phyloP scores from a whole-genome alignment of 2,797 vertebrate genomes.

The Helarctos malayanus region DNA sequence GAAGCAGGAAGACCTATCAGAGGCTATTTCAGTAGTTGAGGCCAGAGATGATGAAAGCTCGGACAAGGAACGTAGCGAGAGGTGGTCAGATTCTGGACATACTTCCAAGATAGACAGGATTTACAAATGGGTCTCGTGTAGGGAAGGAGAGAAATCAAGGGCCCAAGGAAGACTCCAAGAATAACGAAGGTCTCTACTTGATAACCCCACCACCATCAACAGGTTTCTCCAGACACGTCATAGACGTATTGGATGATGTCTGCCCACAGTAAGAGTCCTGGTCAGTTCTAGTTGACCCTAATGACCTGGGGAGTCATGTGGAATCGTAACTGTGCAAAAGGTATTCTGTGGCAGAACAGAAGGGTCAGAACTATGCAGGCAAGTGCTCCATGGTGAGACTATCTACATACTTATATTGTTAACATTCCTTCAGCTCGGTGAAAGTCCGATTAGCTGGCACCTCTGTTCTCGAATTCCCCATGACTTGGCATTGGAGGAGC shows the following conservation, averaged over 20 bases:
- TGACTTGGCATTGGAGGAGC: not conserved
- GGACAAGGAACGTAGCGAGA: not conserved
- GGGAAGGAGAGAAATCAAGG: not conserved
- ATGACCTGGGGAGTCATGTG: not conserved
- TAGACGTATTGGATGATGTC: not conserved
- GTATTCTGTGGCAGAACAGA: not conserved
- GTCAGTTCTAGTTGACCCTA: not conserved
- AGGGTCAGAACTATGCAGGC: not conserved
- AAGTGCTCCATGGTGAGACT: not conserved
- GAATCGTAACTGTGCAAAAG: not conserved
- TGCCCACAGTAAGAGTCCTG: not conserved
- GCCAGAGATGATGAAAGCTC: not conserved
- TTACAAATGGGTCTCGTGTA: not conserved
- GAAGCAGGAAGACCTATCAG: not conserved
- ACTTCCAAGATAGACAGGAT: not conserved
- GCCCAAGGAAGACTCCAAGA: not conserved
- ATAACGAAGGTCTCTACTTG: not conserved
- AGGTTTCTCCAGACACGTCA: not conserved
- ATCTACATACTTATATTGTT: not conserved
- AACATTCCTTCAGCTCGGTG: not conserved
- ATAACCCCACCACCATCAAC: not conserved
- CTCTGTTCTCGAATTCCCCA: slow-evolving; percentile 49
- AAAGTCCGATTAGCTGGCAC: not conserved
- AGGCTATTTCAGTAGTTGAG: not conserved
- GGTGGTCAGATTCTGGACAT: not conserved